Evolutionary conservation across 2,113 vertebrate genomes (phyloP), one percentile per base, ranked within the genome.

Genomic region (Protobothrops flavoviridis): DNA sequence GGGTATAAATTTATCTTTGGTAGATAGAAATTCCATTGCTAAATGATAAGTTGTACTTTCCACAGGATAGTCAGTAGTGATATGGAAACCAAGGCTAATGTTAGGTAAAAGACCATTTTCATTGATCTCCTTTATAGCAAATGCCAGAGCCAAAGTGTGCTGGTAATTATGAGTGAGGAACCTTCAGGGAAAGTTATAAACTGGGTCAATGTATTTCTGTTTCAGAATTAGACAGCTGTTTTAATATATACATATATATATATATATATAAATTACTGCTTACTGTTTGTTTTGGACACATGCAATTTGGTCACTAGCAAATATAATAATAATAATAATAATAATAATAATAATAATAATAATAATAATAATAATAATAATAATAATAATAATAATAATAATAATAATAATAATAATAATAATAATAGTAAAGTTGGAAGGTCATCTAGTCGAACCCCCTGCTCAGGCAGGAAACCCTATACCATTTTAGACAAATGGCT

Each of bases 61-160:
- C 4, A 3, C 2, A 15, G 0, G 2, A 7, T 74, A 7, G n/a
- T 33, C n/a, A 33, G n/a, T 33, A n/a, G 13, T 0, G 0, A 74
- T 74, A 3, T 74, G n/a, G 5, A 74, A 74, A 74, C n/a, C 64
- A 17, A 74, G 13, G 64, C n/a, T 74, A 33, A 74, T 1, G 2
- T 74, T 74, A 5, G n/a, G 0, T 33, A 74, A 74, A 17, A 74
- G 15, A 0, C 5, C 64, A 74, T 74, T 2, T 74, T 74, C 64
- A 74, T 74, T 33, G 29, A 74, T 74, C 13, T 33, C n/a, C n/a
- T 74, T 33, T 33, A 33, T 5, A 17, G 64, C n/a, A 74, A 74
- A 74, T 74, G n/a, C n/a, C 13, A 74, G 13, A 33, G 64, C 64
- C 64, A 74, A 74, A 33, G n/a, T 33, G 5, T 74, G 64, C 15